phyloP scores from a whole-genome alignment of 2,113 vertebrate genomes.

The Lepisosteus oculatus region DNA sequence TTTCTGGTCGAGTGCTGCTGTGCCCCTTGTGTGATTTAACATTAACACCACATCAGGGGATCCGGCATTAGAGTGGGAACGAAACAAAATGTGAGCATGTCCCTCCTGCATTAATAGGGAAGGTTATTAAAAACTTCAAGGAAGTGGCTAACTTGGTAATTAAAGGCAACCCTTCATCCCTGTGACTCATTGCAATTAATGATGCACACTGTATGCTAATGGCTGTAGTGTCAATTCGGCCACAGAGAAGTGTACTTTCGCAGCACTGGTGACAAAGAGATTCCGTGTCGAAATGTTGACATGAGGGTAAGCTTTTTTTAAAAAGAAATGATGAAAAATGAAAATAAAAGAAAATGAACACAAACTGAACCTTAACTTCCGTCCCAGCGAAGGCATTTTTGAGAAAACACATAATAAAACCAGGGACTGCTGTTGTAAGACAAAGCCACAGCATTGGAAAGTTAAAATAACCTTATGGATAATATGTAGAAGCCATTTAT shows the following conservation, averaged over 20 bases:
- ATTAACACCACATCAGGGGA: neutral
- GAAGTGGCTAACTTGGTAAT: slow-evolving; percentile 20
- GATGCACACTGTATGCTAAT: neutral
- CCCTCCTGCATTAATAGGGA: neutral
- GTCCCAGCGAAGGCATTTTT: too few species aligned
- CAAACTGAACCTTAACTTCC: too few species aligned
- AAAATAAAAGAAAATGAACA: too few species aligned
- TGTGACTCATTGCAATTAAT: neutral
- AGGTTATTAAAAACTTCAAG: slow-evolving; percentile 11
- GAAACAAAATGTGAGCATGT: slow-evolving; percentile 1
- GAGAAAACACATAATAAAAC: too few species aligned
- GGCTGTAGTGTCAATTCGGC: neutral
- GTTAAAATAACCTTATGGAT: neutral
- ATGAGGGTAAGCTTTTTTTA: too few species aligned
- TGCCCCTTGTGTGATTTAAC: neutral
- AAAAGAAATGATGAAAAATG: too few species aligned
- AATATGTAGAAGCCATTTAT: neutral
- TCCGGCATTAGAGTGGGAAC: neutral
- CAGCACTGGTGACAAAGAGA: too few species aligned
- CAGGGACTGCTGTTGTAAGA: too few species aligned
- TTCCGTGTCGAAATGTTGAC: too few species aligned
- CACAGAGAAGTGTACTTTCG: too few species aligned
- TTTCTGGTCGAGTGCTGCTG: neutral
- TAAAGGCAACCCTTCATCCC: slow-evolving; percentile 4
- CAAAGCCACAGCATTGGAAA: neutral